A percentile compares a stretch with the other conserved stretches of the same genome.
These are phyloP conservation scores for Hydropotes inermis DNA, from an alignment of 2,113 vertebrate species.

Conservation along the genomic window DNA sequence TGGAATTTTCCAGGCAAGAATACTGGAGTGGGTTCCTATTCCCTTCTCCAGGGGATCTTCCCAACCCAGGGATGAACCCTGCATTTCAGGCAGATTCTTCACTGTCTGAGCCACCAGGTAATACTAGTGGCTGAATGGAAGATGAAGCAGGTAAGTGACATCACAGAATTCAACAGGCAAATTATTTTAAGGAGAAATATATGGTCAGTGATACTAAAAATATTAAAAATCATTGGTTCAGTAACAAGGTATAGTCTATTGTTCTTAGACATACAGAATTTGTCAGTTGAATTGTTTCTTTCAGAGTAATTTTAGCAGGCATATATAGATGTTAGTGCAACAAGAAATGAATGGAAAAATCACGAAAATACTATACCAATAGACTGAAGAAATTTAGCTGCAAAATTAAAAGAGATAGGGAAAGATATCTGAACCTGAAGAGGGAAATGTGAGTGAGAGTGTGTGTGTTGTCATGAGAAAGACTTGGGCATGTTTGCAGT, in stretches of 20 bases:
- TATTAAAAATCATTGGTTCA: not conserved
- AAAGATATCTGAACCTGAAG: not conserved
- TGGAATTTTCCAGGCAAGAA: not conserved
- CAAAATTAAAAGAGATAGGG: conserved; percentile 24
- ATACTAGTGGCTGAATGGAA: not conserved
- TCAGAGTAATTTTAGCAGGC: not conserved
- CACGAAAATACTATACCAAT: not conserved
- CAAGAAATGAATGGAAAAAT: not conserved
- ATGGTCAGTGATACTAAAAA: not conserved
- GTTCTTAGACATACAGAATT: not conserved
- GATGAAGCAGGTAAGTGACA: not conserved
- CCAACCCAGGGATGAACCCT: too few species aligned
- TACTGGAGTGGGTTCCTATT: not conserved
- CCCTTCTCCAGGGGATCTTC: not conserved
- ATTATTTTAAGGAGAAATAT: not conserved
- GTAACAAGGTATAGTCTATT: not conserved
- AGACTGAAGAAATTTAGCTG: not conserved
- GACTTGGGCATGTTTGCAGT: not conserved
- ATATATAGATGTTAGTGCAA: not conserved
- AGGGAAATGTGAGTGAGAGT: not conserved
- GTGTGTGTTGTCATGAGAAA: not conserved
- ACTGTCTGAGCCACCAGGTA: not conserved
- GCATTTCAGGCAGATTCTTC: not conserved
- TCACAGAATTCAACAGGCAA: not conserved
- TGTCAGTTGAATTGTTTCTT: not conserved